Evolutionary conservation across 1,140 invertebrate genomes (phyloP).

Genomic region (Leptinotarsa texana): DNA sequence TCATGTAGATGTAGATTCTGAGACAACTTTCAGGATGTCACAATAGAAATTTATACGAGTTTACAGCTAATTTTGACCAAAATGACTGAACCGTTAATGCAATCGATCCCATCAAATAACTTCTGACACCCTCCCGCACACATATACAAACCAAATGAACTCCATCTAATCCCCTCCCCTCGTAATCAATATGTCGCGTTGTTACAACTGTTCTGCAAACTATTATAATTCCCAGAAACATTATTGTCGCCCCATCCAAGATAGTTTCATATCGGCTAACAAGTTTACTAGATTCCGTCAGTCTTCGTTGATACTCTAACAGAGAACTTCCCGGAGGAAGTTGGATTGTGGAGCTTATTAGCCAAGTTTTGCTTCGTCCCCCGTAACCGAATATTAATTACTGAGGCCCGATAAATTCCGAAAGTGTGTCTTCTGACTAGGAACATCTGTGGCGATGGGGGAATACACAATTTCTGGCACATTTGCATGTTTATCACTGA

Average conservation of each 20-base stretch:
- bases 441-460: neutral
- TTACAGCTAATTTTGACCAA: too few species aligned
- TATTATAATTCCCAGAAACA: constrained; percentile 1
- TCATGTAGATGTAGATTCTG: too few species aligned
- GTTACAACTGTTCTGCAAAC: neutral
- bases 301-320: neutral
- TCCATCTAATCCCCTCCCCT: too few species aligned
- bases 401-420: neutral
- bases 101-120: too few species aligned
- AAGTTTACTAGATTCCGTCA: neutral
- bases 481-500: neutral
- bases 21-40: too few species aligned
- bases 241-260: neutral
- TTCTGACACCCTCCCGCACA: too few species aligned
- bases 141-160: too few species aligned
- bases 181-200: too few species aligned
- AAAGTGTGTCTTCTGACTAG: neutral
- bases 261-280: neutral
- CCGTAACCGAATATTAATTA: neutral
- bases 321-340: neutral
- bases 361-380: neutral
- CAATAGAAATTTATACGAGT: too few species aligned
- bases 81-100: too few species aligned
- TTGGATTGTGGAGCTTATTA: neutral
- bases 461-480: neutral